phyloP scores from a whole-genome alignment of 2,113 vertebrate species.

The Galemys pyrenaicus region DNA sequence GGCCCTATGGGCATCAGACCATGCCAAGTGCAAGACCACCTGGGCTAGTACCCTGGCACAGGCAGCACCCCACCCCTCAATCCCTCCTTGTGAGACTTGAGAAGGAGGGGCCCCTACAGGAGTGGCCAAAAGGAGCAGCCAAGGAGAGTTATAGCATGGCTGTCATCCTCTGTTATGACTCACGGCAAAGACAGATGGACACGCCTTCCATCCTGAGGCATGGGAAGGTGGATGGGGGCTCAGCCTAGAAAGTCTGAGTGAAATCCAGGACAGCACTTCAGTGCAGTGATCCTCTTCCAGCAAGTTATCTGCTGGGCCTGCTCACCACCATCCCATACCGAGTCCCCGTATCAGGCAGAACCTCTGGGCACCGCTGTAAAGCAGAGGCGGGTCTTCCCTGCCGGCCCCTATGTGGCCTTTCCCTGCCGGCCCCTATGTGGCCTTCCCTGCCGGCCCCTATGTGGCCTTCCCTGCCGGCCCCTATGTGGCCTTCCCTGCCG shows the following conservation, averaged over 20 bases:
- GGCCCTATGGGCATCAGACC: neutral
- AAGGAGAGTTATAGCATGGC: neutral
- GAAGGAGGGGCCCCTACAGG: neutral
- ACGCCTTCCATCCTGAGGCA: neutral
- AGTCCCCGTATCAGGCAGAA: rapidly evolving
- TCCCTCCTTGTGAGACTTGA: neutral
- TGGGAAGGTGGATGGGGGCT: neutral
- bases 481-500: rapidly evolving
- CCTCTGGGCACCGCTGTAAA: neutral
- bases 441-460: too few relatives aligned
- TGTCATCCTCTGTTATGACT: neutral
- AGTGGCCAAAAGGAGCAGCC: neutral
- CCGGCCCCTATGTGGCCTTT: rapidly evolving
- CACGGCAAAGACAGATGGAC: neutral
- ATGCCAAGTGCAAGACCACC: neutral
- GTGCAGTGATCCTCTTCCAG: neutral
- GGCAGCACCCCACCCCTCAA: neutral
- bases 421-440: rapidly evolving
- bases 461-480: rapidly evolving
- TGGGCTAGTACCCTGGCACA: neutral
- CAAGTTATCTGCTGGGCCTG: neutral
- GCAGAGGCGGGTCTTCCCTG: rapidly evolving
- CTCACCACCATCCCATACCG: neutral
- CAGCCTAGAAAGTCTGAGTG: neutral
- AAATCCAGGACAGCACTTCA: neutral